phyloP scores from a whole-genome alignment of 2,113 vertebrate species.

The Lichenostomus cassidix region DNA sequence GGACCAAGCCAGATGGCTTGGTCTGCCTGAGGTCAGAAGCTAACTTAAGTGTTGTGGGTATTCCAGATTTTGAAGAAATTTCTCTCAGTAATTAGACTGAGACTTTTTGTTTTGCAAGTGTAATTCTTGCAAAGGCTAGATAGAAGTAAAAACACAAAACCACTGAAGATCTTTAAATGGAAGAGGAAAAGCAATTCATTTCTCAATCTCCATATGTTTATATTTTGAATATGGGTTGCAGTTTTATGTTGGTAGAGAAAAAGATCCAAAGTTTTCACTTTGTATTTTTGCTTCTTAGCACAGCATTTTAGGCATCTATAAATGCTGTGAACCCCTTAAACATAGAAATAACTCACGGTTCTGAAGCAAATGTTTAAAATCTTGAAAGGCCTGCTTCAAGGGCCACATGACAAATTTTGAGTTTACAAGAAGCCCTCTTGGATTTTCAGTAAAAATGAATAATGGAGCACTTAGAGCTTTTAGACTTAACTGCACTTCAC shows the following conservation, averaged over 20 bases:
- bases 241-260: not conserved
- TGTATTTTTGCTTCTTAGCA: not conserved
- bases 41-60: not conserved
- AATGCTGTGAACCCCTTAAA: not conserved
- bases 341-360: not conserved
- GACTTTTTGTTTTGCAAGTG: not conserved
- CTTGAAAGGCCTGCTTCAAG: not conserved
- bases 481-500: not conserved
- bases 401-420: not conserved
- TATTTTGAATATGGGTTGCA: not conserved
- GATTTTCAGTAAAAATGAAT: slow-evolving; percentile 36
- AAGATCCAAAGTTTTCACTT: not conserved
- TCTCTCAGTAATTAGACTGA: not conserved
- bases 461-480: slow-evolving; percentile 25
- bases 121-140: not conserved
- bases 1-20: not conserved
- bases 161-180: not conserved
- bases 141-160: not conserved
- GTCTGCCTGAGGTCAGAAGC: not conserved
- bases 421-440: slow-evolving; percentile 10
- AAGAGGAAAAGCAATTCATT: not conserved
- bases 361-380: slow-evolving; percentile 11
- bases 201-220: not conserved
- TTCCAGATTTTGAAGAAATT: not conserved
- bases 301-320: not conserved